Base-by-base conservation (phyloP, 2,888 invertebrate genomes). In the Petrolisthes cinctipes region DNA sequence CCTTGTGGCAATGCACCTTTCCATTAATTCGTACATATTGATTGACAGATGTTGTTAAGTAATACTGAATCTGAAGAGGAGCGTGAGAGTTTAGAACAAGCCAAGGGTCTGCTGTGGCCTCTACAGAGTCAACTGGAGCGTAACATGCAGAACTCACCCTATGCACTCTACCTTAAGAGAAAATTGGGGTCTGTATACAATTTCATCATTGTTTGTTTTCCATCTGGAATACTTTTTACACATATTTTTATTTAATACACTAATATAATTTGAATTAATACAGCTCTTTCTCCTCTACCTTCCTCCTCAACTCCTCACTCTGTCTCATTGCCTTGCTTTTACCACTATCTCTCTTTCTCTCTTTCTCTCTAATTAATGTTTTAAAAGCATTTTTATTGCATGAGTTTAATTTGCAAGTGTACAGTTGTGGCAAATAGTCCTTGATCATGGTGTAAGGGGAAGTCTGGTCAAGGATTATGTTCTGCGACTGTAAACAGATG, bases 21-120 rank as follows among this genome's bases (percentile, higher is more conserved):
- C 61, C 61, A 61, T 61, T 61, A 61, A 61, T 17, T 17, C 61
- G 0, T 0, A 61, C 17, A 51, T 66, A 5, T 66, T 66, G 14
- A 37, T 86, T 66, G 75, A 20, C 79, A 86, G 83, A 71, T 87
- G 83, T 83, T 89, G 89, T 79, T 91, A 78, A 91, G 89, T 92
- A 78, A 83, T 57, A 85, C 91, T 94, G 94, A 93, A 96, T 91
- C 94, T 98, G 92, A 95, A 96, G 92, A 95, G 96, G 92, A 94
- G 97, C 91, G 95, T 91, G 98, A 98, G 94, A 97, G 97, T 92
- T 95, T 99, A 92, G 96, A 97, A 91, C 98, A 98, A 94, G 98
- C 97, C 17, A 96, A 97, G 93, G 97, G 98, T 89, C 94, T 98
- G 91, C 93, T 99, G 88, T 96, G 96, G 92, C 97, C 97, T 0